Evolutionary conservation across 23 tunicate genomes (phyloP).

Genomic region (Clavelina lepadiformis): DNA sequence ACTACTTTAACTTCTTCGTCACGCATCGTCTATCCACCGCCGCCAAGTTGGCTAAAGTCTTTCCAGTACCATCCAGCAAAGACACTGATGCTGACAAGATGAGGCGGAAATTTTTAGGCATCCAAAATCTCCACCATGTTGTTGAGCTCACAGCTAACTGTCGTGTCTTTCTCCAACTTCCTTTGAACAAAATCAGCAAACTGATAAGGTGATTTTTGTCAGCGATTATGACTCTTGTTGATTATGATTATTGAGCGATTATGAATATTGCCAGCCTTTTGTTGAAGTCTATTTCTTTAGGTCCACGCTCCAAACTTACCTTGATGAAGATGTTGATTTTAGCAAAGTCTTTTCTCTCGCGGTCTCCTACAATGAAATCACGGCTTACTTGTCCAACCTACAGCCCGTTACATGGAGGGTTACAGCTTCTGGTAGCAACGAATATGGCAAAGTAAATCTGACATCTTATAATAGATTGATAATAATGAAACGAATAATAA

Average conservation of each 20-base stretch:
- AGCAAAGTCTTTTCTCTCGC: constrained; percentile 32
- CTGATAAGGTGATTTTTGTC: constrained; percentile 27
- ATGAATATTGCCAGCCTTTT: background rate
- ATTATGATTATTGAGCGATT: background rate
- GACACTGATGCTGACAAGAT: background rate
- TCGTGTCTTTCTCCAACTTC: constrained; percentile 11
- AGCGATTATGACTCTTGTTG: background rate
- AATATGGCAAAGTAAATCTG: constrained; percentile 23
- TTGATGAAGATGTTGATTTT: constrained; percentile 4
- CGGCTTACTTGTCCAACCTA: constrained; percentile 3
- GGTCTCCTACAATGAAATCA: constrained; percentile 29
- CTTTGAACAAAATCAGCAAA: constrained; percentile 10
- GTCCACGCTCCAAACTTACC: constrained; percentile 33
- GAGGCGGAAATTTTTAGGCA: constrained; percentile 4
- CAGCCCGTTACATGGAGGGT: constrained; percentile 35
- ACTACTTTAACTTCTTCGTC: constrained; percentile 34
- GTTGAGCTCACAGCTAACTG: constrained; percentile 36
- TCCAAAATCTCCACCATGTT: constrained; percentile 51
- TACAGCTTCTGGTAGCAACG: background rate
- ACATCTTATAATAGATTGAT: no score
- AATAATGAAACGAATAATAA: no score
- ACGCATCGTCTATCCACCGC: constrained; percentile 19
- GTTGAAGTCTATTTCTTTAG: constrained; percentile 5
- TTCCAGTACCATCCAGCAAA: background rate
- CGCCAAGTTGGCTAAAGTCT: constrained; percentile 5